Evolutionary conservation across 2,113 vertebrate genomes (phyloP), one percentile per base, ranked within the genome.

Genomic region (Halcyon senegalensis): DNA sequence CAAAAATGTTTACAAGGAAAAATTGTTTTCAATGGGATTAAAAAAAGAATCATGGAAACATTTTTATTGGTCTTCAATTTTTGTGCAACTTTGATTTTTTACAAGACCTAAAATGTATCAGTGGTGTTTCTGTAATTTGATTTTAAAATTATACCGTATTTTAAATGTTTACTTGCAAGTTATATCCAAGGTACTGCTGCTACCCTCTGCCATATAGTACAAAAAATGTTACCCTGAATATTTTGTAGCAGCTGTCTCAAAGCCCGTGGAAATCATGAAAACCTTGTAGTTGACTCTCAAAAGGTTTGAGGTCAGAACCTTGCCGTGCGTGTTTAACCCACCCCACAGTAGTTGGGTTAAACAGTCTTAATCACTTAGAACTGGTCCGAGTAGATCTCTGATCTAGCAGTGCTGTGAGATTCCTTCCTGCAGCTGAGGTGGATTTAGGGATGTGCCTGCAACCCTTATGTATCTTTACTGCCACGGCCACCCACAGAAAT

Each of bases 1-100:
- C 94, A 95, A 95, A 95, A 96, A 96, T 96, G 96, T 96, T 96
- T 97, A 96, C 96, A 96, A 95, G 18, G 14, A 97, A 82, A 96
- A 94, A 97, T 93, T 96, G 94, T 96, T 96, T 97, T 96, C 94
- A 95, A 89, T 96, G 91, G 89, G 89, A 96, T 95, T 97, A 92
- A 96, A 97, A 97, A 95, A 96, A 87, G 92, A 84, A 91, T 80
- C 84, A 51, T 73, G 67, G 95, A 96, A 96, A 94, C 84, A 87
- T 89, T 95, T 96, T 93, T 96, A 94, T 89, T 96, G 74, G 93
- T 94, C 93, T 94, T 96, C 70, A 93, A 39, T 94, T 94, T 94
- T 87, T 93, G 39, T 80, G 41, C 43, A 85, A 93, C 37, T 78
- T 95, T 39, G n/a, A 68, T 92, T 92, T 95, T 89, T 91, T 87